phyloP scores from a whole-genome alignment of 2,113 vertebrate species.

The Erythrocebus patas region DNA sequence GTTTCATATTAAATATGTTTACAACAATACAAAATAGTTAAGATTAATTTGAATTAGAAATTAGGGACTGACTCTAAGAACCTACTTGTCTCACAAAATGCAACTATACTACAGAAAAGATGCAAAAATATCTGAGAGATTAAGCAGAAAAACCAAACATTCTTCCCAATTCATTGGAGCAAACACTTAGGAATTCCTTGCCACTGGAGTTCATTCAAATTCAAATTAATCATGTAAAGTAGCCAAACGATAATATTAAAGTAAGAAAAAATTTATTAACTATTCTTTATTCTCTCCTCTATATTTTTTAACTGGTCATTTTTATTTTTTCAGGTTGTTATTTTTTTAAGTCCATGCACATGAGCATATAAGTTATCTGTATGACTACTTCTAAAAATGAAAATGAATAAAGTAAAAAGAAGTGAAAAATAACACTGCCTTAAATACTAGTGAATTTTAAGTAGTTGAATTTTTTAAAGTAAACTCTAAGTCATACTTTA shows the following conservation, averaged over 20 bases:
- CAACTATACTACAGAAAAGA: background rate
- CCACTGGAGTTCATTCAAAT: background rate
- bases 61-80: conserved; percentile 22
- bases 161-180: background rate
- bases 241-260: conserved; percentile 5
- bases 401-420: conserved; percentile 60
- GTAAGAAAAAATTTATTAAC: background rate
- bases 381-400: conserved; percentile 58
- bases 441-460: conserved; percentile 73
- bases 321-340: background rate
- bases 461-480: conserved; percentile 67
- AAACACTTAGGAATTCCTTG: background rate
- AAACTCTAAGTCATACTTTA: conserved; percentile 74
- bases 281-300: background rate
- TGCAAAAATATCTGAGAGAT: background rate
- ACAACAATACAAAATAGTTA: background rate
- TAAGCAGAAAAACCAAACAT: background rate
- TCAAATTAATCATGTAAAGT: conserved; percentile 22
- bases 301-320: background rate
- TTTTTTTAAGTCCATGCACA: conserved; percentile 8
- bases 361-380: conserved; percentile 30
- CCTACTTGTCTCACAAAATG: background rate
- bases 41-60: conserved; percentile 19
- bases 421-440: conserved; percentile 68
- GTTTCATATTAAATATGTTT: background rate